A percentile compares a stretch with the other conserved stretches of the same genome.
These are phyloP conservation scores for Harpagifer antarcticus DNA, from an alignment of 2,797 vertebrate genomes.

Conservation along the genomic window DNA sequence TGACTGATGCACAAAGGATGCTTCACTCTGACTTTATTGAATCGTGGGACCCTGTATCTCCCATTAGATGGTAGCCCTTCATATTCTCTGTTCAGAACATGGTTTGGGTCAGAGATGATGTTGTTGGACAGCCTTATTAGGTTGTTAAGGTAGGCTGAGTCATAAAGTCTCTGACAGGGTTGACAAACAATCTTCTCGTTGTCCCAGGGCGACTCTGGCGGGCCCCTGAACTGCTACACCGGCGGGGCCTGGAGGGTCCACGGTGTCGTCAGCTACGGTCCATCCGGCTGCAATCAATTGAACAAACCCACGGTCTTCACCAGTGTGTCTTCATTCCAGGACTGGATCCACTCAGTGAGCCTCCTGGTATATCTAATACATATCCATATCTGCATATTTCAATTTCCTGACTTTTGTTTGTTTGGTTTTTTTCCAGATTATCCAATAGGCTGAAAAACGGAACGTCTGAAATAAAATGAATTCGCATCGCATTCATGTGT, in stretches of 20 bases:
- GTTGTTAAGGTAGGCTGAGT: too few species aligned
- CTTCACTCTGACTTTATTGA: too few species aligned
- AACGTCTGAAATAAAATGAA: constrained; percentile 49
- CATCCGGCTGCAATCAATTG: constrained; percentile 74
- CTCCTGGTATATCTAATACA: too few species aligned
- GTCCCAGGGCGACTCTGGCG: constrained; percentile 81
- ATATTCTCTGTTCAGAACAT: too few species aligned
- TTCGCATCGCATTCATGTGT: constrained; percentile 1
- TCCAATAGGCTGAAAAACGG: neutral
- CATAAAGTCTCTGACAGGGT: too few species aligned
- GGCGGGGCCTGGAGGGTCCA: constrained; percentile 74
- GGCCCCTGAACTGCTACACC: constrained; percentile 75
- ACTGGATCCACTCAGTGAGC: constrained; percentile 77
- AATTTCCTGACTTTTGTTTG: neutral
- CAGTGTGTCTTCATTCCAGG: constrained; percentile 70
- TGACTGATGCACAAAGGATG: too few species aligned
- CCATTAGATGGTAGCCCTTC: too few species aligned
- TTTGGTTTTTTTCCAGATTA: constrained; percentile 43
- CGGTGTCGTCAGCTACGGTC: constrained; percentile 80
- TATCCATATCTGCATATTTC: neutral
- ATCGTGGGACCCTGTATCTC: too few species aligned
- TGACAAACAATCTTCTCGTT: neutral
- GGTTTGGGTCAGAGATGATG: too few species aligned
- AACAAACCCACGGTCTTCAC: constrained; percentile 82
- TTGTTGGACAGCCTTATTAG: too few species aligned